Base-by-base conservation (phyloP, 2,888 invertebrate species). In the Brachypalpus laphriformis region DNA sequence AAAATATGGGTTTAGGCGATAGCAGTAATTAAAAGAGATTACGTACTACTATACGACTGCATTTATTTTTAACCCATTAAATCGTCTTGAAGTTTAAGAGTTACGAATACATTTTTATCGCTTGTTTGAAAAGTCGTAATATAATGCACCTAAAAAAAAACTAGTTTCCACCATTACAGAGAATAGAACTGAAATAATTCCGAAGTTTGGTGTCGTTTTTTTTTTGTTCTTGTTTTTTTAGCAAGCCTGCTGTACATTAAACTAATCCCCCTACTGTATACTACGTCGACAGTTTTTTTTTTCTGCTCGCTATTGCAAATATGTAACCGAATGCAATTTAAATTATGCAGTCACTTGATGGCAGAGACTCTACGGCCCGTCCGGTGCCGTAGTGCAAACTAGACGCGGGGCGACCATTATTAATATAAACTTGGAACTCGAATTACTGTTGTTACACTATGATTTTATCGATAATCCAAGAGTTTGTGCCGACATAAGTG, bases 311-410 rank as follows among this genome's bases (percentile, higher is more conserved):
- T 54, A 61, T 66, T 66, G 59, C 51, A 80, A 74, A 78, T 49
- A 47, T 54, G 68, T 74, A 74, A 74, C 34, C 56, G 68, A 82
- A 68, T 74, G 78, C 74, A 78, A 63, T 78, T 74, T 56, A 63
- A 83, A 83, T 66, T 78, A 77, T 80, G 72, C 78, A 78, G 83
- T 45, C 74, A 74, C 61, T 83, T 74, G 51, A 72, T 34, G 42
- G 74, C 70, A 57, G 74, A 80, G 83, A 57, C 28, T 75, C 51
- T 56, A 63, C 37, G 74, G 28, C 54, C 28, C 16, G 51, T 9
- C 11, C 40, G n/a, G 25, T 25, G n/a, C n/a, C n/a, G n/a, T n/a
- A 16, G 25, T 18, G 31, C 34, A n/a, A 11, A 45, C 56, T 11
- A 82, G 40, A 47, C 37, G n/a, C n/a, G n/a, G n/a, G 14, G 22